Percentiles rank a stretch among this genome's conserved stretches.
phyloP scores from a whole-genome alignment of 2,113 vertebrate genomes.

The Xiphophorus maculatus region DNA sequence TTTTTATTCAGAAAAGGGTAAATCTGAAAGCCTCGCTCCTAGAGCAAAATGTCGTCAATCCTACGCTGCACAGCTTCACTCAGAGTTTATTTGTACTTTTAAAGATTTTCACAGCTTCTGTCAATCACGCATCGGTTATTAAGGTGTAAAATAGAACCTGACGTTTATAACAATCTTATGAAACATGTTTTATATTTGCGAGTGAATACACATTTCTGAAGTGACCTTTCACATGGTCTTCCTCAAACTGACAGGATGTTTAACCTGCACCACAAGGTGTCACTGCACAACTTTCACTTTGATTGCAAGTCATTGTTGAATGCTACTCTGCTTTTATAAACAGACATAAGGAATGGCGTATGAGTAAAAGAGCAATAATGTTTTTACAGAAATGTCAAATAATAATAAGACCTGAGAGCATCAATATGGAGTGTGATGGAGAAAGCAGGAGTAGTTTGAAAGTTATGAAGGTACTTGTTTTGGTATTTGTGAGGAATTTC shows the following conservation, averaged over 20 bases:
- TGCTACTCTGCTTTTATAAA: conserved; percentile 15
- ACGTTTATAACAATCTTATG: background rate
- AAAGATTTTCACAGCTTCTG: background rate
- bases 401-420: conserved; percentile 42
- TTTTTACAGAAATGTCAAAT: conserved; percentile 5
- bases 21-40: background rate
- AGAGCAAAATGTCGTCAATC: background rate
- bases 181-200: background rate
- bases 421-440: background rate
- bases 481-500: conserved; percentile 11
- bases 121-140: background rate
- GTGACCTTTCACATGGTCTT: background rate
- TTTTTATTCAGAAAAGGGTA: background rate
- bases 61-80: background rate
- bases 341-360: background rate
- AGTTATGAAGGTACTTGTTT: conserved; percentile 17
- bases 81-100: background rate
- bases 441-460: conserved; percentile 10
- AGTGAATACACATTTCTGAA: background rate
- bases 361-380: background rate
- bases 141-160: background rate
- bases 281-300: background rate
- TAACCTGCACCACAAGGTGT: background rate
- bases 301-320: background rate
- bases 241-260: background rate